Evolutionary conservation across 2,113 vertebrate species (phyloP).

Genomic region (Dryoscopus gambensis): DNA sequence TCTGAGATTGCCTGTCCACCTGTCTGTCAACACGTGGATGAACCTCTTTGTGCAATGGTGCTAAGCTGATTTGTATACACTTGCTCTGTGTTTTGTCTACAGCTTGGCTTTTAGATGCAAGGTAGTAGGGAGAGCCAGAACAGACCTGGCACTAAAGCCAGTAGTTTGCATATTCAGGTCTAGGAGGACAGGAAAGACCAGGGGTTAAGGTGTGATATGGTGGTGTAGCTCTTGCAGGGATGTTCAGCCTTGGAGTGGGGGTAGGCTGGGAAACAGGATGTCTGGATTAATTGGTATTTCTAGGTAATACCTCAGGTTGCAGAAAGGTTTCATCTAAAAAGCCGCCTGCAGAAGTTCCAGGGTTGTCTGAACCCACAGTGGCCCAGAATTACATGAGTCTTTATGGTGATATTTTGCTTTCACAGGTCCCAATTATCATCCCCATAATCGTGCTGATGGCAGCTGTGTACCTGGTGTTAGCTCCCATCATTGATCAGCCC

Average conservation of each 20-base stretch:
- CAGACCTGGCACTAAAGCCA: not conserved
- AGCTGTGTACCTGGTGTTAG: conserved; percentile 82
- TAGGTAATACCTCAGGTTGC: not conserved
- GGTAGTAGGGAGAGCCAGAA: not conserved
- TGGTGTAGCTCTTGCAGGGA: not conserved
- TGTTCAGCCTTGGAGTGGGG: not conserved
- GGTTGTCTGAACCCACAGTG: not conserved
- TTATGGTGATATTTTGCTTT: not conserved
- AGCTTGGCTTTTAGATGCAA: not conserved
- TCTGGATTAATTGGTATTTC: not conserved
- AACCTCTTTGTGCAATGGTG: not conserved
- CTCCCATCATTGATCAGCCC: conserved; percentile 80
- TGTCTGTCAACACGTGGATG: not conserved
- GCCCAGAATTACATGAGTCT: not conserved
- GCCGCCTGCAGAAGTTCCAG: not conserved
- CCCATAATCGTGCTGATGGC: conserved; percentile 79
- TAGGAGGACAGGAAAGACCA: not conserved
- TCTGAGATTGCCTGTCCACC: not conserved
- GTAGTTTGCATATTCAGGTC: not conserved
- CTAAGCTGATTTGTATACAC: not conserved
- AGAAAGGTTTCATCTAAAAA: not conserved
- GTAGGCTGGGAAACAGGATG: not conserved
- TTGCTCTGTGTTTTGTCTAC: not conserved
- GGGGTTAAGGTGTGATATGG: not conserved
- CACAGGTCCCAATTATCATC: conserved; percentile 82